These are phyloP conservation scores for Mesorhabditis spiculigera DNA, from an alignment of 2,888 invertebrate species.

Conservation along the genomic window DNA sequence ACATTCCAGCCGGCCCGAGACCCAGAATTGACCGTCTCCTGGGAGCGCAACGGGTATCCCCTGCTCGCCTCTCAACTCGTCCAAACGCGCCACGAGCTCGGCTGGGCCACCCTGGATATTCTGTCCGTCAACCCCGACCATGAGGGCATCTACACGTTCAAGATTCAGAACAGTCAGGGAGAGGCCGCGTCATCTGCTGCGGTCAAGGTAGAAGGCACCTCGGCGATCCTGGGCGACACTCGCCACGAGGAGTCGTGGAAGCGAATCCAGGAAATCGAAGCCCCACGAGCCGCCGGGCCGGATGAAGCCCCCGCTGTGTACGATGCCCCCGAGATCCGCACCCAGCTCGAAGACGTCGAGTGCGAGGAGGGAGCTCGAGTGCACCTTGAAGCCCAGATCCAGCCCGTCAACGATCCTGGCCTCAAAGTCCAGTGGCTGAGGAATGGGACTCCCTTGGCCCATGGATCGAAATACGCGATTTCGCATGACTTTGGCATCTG, in stretches of 20 bases:
- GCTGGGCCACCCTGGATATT: conserved; percentile 85
- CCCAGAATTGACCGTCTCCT: conserved; percentile 68
- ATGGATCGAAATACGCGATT: conserved; percentile 66
- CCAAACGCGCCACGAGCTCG: conserved; percentile 72
- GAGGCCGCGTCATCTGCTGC: conserved; percentile 93
- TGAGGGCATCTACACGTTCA: conserved; percentile 87
- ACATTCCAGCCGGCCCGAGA: conserved; percentile 92
- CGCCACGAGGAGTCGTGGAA: conserved; percentile 88
- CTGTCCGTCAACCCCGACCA: conserved; percentile 68
- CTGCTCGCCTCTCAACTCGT: conserved; percentile 59
- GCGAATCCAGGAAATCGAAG: conserved; percentile 71
- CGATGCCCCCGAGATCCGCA: conserved; percentile 67
- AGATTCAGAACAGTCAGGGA: conserved; percentile 84
- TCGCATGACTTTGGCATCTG: conserved; percentile 96
- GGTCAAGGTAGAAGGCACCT: conserved; percentile 67
- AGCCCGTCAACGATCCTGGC: conserved; percentile 86
- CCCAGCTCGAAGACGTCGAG: conserved; percentile 83
- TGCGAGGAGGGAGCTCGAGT: conserved; percentile 74
- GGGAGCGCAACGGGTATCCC: conserved; percentile 48
- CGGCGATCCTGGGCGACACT: conserved; percentile 71
- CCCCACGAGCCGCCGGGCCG: conserved; percentile 31
- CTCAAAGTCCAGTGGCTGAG: conserved; percentile 69
- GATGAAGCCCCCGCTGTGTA: conserved; percentile 44
- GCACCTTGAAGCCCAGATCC: conserved; percentile 87
- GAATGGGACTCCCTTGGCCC: conserved; percentile 54